Percentiles rank a stretch among this genome's conserved stretches.
Evolutionary conservation across 2,888 invertebrate species (phyloP).

Genomic region (Tetragonula carbonaria): DNA sequence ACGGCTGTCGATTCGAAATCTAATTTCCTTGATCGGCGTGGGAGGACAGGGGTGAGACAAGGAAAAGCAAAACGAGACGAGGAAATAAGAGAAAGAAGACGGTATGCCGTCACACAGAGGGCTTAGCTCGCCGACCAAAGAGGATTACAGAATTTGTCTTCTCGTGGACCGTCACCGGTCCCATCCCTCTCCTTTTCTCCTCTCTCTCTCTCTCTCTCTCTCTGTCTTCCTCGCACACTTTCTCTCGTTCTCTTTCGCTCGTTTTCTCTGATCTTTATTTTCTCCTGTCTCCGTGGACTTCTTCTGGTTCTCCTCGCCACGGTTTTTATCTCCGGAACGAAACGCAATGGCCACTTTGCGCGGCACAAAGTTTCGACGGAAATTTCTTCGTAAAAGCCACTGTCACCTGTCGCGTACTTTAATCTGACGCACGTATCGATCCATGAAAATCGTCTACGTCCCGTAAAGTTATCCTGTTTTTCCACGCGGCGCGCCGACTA

Average conservation of each 20-base stretch:
- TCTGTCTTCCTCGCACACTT: constrained; percentile 7
- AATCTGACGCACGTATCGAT: constrained; percentile 72
- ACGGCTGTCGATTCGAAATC: constrained; percentile 75
- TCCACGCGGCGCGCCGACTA: neutral
- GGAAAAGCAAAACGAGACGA: constrained; percentile 62
- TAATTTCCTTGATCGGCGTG: constrained; percentile 78
- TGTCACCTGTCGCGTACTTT: constrained; percentile 72
- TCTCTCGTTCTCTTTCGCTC: neutral
- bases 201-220: constrained; percentile 17
- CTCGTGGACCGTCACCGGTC: constrained; percentile 73
- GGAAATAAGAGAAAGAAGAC: constrained; percentile 74
- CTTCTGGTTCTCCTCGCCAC: constrained; percentile 51
- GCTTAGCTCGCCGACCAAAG: constrained; percentile 83
- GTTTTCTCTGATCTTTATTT: constrained; percentile 46
- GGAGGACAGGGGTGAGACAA: constrained; percentile 71
- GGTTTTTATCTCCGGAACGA: constrained; percentile 72
- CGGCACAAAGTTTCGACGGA: constrained; percentile 73
- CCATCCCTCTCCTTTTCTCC: neutral
- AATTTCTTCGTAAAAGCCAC: constrained; percentile 74
- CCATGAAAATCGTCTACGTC: constrained; percentile 56
- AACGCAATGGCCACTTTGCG: constrained; percentile 85
- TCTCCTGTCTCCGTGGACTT: constrained; percentile 47
- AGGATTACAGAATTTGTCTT: constrained; percentile 83
- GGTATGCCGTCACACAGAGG: constrained; percentile 80
- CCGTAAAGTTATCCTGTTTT: constrained; percentile 25